phyloP scores from a whole-genome alignment of 1,140 invertebrate species.

The Colletes latitarsis region DNA sequence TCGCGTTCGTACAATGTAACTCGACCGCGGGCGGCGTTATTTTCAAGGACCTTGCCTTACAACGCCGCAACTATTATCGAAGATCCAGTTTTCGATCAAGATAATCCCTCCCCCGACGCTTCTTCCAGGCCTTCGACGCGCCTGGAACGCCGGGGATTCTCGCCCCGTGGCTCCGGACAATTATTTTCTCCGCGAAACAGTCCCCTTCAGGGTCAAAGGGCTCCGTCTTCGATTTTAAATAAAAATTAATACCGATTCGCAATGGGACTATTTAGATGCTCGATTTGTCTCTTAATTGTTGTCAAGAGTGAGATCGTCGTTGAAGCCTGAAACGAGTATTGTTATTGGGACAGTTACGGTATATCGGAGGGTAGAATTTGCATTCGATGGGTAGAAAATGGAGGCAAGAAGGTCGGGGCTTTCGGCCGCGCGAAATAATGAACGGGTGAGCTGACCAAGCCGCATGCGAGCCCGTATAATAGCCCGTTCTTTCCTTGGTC shows the following conservation, averaged over 20 bases:
- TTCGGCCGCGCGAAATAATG: not conserved
- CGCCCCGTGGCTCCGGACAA: not conserved
- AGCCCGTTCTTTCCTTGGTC: not conserved
- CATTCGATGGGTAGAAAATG: not conserved
- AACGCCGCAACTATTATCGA: not conserved
- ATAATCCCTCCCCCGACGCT: slow-evolving; percentile 8
- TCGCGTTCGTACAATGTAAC: slow-evolving; percentile 29
- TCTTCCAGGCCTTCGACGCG: too few relatives aligned
- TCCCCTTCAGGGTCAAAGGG: too few relatives aligned
- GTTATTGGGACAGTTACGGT: not conserved
- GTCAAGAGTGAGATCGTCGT: not conserved
- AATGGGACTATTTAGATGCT: too few relatives aligned
- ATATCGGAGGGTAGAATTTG: not conserved
- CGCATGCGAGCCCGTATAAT: not conserved
- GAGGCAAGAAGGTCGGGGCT: not conserved
- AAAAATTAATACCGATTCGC: too few relatives aligned
- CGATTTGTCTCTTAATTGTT: not conserved
- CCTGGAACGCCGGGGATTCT: too few relatives aligned
- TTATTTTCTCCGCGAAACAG: not conserved
- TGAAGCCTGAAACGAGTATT: not conserved
- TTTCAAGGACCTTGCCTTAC: slow-evolving; percentile 6
- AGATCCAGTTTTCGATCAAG: slow-evolving; percentile 41
- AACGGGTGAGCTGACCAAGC: slow-evolving; percentile 5
- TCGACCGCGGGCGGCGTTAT: not conserved
- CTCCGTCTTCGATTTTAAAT: too few relatives aligned